Base-by-base conservation (phyloP, 2,888 invertebrate species). In the Hymenopus coronatus region DNA sequence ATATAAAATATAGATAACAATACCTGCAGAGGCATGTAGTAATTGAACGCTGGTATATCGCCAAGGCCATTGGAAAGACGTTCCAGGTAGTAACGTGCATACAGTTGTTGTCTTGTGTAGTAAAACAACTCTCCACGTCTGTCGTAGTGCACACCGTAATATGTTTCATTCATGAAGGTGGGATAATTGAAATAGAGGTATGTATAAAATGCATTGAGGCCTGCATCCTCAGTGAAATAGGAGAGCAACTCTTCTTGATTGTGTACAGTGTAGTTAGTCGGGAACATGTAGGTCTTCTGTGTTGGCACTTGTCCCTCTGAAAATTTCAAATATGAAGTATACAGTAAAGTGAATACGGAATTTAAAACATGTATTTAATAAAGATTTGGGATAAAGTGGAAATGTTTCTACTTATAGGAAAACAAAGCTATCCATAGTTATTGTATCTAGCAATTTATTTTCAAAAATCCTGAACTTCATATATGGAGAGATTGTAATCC, bases 1-100 rank as follows among this genome's bases (percentile, higher is more conserved):
- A 12, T 12, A 40, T 40, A 40, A 40, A 4, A 7, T 33, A 33
- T 33, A 28, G 25, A 82, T 82, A 20, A 27, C 20, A 8, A 7
- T 87, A 87, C 87, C 87, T 87, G 82, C 33, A 90, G 30, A 14
- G 89, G 87, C 25, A 92, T 92, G 90, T 94, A 93, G 91, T 94
- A 94, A 70, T 95, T 94, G 90, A 96, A 94, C 12, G 94, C 93
- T 70, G 94, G 94, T 90, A 97, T 95, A 90, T 96, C 95, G n/a
- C 95, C 95, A 88, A 96, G 94, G 90, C 95, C 96, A 92, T 96
- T 95, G 20, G 96, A 95, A 89, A 97, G 93, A 92, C 97, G 96
- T 92, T 97, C 97, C 93, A 97, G 94, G 92, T 97, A 94, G 94
- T 96, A 97, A 92, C 96, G 96, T 90, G 96, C 95, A 91, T 96